Conservation (phyloP, 2,888 invertebrate genomes). For the Hirtodrosophila alboralis region DNA sequence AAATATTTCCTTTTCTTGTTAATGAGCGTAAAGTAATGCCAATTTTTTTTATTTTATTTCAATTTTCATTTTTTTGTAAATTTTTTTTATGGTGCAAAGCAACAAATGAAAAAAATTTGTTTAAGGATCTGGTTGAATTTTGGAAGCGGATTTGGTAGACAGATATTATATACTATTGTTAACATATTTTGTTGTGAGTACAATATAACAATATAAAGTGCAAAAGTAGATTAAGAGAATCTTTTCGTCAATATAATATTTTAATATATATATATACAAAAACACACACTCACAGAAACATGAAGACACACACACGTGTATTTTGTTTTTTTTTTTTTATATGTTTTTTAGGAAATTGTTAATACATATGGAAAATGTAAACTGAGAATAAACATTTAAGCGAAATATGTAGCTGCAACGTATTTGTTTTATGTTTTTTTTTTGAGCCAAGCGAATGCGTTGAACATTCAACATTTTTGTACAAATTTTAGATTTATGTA, state of each 20-base stretch:
- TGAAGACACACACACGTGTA: neutral
- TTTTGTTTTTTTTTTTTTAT: neutral
- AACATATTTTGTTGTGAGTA: no score
- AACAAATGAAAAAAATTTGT: slow-evolving; percentile 14
- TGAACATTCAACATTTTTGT: slow-evolving; percentile 13
- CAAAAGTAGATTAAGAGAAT: neutral
- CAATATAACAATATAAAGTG: no score
- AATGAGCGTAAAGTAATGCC: slow-evolving; percentile 53
- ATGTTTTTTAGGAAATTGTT: slow-evolving; percentile 6
- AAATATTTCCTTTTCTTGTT: slow-evolving; percentile 53
- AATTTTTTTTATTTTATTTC: slow-evolving; percentile 28
- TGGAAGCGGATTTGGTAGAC: slow-evolving; percentile 29
- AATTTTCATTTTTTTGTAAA: neutral
- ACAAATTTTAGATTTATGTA: slow-evolving; percentile 9
- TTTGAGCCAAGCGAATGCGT: no score
- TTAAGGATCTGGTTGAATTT: slow-evolving; percentile 15
- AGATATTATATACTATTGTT: neutral
- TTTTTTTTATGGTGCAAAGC: slow-evolving; percentile 23
- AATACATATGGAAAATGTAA: slow-evolving; percentile 11
- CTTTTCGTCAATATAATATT: slow-evolving; percentile 11
- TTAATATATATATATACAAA: slow-evolving; percentile 12
- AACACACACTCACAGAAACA: slow-evolving; percentile 12
- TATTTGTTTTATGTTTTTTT: slow-evolving; percentile 12
- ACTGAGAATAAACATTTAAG: slow-evolving; percentile 16
- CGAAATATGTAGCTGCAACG: slow-evolving; percentile 32